These are phyloP conservation scores for Branchinecta lindahli DNA, from an alignment of 1,140 invertebrate genomes.

Conservation along the genomic window DNA sequence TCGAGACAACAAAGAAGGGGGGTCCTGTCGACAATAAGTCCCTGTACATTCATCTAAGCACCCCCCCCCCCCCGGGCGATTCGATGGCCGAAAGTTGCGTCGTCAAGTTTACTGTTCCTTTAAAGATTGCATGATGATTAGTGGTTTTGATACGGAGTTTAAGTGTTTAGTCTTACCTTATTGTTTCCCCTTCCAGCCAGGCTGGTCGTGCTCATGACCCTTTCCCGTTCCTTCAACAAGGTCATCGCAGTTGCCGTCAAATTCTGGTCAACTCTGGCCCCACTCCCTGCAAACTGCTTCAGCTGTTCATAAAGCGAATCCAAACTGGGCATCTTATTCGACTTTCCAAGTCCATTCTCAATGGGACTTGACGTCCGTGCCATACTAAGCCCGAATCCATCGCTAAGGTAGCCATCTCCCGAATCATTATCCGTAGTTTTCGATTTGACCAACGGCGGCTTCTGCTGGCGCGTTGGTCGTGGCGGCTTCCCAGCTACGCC, in stretches of 20 bases:
- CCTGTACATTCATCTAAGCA: no score
- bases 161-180: background rate
- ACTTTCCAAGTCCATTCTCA: background rate
- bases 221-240: background rate
- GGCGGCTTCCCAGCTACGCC: slow-evolving; percentile 17
- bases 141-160: background rate
- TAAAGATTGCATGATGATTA: no score
- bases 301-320: slow-evolving; percentile 21
- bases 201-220: background rate
- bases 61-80: no score
- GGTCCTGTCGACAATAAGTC: no score
- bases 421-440: slow-evolving; percentile 16
- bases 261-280: background rate
- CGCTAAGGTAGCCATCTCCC: background rate
- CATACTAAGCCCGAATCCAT: background rate
- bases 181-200: background rate
- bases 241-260: background rate
- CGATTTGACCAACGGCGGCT: slow-evolving; percentile 14
- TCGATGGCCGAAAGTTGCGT: no score
- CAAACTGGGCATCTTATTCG: slow-evolving; percentile 19
- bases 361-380: background rate
- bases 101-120: no score
- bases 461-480: slow-evolving; percentile 11
- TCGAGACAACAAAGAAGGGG: no score
- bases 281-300: slow-evolving; percentile 15